These are phyloP conservation scores for Silurus asotus DNA, from an alignment of 2,113 vertebrate species.

Conservation along the genomic window DNA sequence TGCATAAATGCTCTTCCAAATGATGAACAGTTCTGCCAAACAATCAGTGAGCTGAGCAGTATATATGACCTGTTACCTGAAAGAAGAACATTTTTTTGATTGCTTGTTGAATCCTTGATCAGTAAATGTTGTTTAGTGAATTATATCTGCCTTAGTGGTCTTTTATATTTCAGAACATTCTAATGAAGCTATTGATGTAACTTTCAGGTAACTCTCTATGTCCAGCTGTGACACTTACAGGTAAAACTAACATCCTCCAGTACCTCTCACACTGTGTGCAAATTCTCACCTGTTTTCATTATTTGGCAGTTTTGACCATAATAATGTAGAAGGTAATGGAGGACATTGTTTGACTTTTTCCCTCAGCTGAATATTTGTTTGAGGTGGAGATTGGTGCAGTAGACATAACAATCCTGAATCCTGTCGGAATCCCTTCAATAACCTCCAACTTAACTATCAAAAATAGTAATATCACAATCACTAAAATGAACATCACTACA, in stretches of 20 bases:
- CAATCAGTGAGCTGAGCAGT: neutral
- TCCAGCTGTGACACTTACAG: neutral
- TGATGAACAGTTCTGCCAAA: neutral
- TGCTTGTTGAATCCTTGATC: neutral
- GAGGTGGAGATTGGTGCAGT: neutral
- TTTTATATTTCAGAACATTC: neutral
- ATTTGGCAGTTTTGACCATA: too few species aligned
- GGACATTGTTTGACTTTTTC: neutral
- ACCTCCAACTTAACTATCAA: too few species aligned
- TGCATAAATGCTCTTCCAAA: neutral
- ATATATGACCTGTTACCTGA: neutral
- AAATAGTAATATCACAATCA: too few species aligned
- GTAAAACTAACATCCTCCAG: neutral
- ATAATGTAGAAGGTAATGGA: neutral
- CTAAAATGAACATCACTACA: too few species aligned
- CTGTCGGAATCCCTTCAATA: too few species aligned
- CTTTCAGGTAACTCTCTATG: neutral
- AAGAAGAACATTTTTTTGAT: neutral
- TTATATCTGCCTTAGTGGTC: too few species aligned
- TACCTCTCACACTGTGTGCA: neutral
- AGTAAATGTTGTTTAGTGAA: too few species aligned
- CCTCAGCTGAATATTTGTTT: neutral
- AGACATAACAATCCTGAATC: neutral
- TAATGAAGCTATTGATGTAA: neutral
- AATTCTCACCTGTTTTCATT: too few species aligned